These are phyloP conservation scores for Ferrisia virgata DNA, from an alignment of 2,888 invertebrate genomes.

Conservation along the genomic window DNA sequence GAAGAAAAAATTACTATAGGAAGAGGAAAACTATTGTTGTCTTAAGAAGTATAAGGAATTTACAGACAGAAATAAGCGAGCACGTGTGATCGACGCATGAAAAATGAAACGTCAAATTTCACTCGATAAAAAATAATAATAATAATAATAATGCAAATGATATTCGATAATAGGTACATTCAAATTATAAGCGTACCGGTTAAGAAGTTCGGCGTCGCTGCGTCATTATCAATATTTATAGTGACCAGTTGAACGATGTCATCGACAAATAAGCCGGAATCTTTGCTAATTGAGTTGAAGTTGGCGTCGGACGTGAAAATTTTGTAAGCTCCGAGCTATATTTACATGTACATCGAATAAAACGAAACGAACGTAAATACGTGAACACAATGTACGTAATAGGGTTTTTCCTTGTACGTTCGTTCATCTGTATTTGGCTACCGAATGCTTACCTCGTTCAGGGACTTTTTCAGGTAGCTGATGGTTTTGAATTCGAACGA, in stretches of 20 bases:
- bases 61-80: too few species aligned
- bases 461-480: slow-evolving; percentile 61
- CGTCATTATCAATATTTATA: slow-evolving; percentile 62
- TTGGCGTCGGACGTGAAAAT: slow-evolving; percentile 61
- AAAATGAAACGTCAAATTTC: too few species aligned
- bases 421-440: background rate
- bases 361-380: background rate
- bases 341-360: background rate
- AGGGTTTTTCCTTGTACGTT: background rate
- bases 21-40: too few species aligned
- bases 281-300: slow-evolving; percentile 60
- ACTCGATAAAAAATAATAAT: too few species aligned
- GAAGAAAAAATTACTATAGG: too few species aligned
- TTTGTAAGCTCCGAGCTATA: slow-evolving; percentile 32
- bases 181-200: slow-evolving; percentile 53
- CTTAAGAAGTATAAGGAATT: too few species aligned
- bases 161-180: background rate
- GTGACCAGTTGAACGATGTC: slow-evolving; percentile 66
- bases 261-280: slow-evolving; percentile 63
- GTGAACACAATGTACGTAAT: too few species aligned
- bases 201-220: slow-evolving; percentile 56
- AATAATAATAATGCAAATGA: background rate
- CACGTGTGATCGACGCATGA: too few species aligned
- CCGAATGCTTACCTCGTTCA: slow-evolving; percentile 56
- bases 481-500: slow-evolving; percentile 65